Conservation (phyloP, 2,797 vertebrate species). For the Schizothorax lantsangensis region DNA sequence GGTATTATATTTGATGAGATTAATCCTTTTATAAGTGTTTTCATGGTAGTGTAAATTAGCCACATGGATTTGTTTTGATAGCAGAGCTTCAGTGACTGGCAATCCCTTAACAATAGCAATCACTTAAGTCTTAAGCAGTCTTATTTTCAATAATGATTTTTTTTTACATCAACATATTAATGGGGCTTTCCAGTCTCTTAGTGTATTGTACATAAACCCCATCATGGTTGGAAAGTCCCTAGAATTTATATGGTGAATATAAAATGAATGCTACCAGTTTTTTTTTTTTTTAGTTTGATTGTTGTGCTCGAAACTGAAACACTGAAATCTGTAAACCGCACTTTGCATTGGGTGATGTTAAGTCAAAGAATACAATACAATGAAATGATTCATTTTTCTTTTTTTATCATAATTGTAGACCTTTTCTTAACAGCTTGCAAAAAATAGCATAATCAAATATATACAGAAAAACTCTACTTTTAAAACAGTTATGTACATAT, state of each 20-base stretch:
- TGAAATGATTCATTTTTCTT: slow-evolving; percentile 19
- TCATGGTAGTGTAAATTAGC: slow-evolving; percentile 28
- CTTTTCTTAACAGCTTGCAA: slow-evolving; percentile 53
- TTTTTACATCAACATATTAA: not conserved
- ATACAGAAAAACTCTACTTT: slow-evolving; percentile 77
- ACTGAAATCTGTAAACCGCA: not conserved
- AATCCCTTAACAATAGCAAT: not conserved
- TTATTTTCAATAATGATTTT: not conserved
- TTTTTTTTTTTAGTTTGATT: not conserved
- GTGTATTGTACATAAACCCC: not conserved
- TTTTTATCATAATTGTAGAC: slow-evolving; percentile 70
- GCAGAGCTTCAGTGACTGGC: not conserved
- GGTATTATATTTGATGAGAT: slow-evolving; percentile 1
- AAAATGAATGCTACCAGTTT: not conserved
- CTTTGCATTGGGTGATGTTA: not conserved
- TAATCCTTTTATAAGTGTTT: not conserved
- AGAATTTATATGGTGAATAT: not conserved
- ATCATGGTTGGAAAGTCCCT: not conserved
- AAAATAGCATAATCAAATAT: slow-evolving; percentile 69
- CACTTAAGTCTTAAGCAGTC: not conserved
- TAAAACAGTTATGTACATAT: slow-evolving; percentile 81
- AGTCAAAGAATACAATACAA: slow-evolving; percentile 2
- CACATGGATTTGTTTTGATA: slow-evolving; percentile 47
- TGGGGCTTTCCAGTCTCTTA: not conserved
- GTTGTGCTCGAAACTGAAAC: not conserved